These are phyloP conservation scores for Enteromius paludinosus DNA, from an alignment of 2,797 vertebrate genomes.

Conservation along the genomic window DNA sequence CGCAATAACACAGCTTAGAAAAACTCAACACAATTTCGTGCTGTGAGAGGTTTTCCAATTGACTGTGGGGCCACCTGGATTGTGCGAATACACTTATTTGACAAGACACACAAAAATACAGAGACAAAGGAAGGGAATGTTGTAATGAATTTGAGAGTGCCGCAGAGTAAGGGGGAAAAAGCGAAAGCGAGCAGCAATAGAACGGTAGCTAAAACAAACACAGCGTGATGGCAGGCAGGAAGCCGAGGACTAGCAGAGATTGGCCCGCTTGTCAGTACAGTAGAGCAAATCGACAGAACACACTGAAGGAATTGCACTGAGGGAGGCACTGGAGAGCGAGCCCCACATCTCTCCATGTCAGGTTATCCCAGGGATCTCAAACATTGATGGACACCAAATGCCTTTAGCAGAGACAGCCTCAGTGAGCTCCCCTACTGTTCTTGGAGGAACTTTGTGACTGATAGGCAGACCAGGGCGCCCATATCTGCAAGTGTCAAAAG, in stretches of 20 bases:
- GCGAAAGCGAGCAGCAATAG: constrained; percentile 61
- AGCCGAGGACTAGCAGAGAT: constrained; percentile 59
- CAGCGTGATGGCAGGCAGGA: constrained; percentile 61
- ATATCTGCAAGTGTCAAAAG: constrained; percentile 62
- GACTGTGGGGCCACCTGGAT: constrained; percentile 49
- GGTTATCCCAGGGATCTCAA: constrained; percentile 58
- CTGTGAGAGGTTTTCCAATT: constrained; percentile 68
- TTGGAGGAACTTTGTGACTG: constrained; percentile 52
- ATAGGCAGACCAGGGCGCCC: constrained; percentile 56
- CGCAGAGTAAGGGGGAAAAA: constrained; percentile 53
- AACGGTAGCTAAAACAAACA: constrained; percentile 71
- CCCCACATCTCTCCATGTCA: constrained; percentile 48
- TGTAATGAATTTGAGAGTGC: constrained; percentile 77
- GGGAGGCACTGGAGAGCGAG: constrained; percentile 37
- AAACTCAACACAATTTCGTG: constrained; percentile 70
- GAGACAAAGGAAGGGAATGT: constrained; percentile 58
- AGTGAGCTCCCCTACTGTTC: constrained; percentile 46
- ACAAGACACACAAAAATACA: constrained; percentile 72
- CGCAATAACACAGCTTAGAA: constrained; percentile 63
- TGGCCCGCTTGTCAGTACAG: constrained; percentile 77
- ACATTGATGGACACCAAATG: constrained; percentile 55
- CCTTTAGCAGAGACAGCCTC: constrained; percentile 56
- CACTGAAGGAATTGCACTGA: constrained; percentile 59
- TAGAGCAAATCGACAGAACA: constrained; percentile 73
- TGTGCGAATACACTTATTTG: constrained; percentile 67